Evolutionary conservation across 2,797 vertebrate genomes (phyloP).

Genomic region (Diplodus sargus): DNA sequence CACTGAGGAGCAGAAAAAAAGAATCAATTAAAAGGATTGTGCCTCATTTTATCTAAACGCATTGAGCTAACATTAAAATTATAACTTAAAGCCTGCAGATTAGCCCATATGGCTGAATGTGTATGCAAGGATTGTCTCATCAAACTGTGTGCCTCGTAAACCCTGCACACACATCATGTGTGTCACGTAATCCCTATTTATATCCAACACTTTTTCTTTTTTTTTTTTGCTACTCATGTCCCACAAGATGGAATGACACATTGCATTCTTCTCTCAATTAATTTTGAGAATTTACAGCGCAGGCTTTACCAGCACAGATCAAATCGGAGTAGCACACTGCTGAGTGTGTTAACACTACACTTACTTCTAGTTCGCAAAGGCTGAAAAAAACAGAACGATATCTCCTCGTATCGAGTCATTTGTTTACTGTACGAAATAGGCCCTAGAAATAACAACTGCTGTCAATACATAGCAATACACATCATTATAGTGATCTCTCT

Average conservation of each 20-base stretch:
- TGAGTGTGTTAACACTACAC: not conserved
- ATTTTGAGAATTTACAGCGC: not conserved
- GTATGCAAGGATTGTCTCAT: not conserved
- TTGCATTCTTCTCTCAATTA: not conserved
- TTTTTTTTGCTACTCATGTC: not conserved
- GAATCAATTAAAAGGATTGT: not conserved
- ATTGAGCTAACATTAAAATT: not conserved
- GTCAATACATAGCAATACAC: not conserved
- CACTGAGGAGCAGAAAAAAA: not conserved
- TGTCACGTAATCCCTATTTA: not conserved
- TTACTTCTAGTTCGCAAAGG: not conserved
- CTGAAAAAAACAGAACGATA: not conserved
- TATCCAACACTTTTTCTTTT: not conserved
- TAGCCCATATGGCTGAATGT: not conserved
- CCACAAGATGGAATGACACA: conserved; percentile 5
- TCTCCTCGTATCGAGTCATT: no score
- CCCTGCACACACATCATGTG: not conserved
- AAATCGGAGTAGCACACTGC: not conserved
- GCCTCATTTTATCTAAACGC: not conserved
- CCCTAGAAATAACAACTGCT: not conserved
- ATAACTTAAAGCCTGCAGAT: conserved; percentile 1
- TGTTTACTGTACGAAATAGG: not conserved
- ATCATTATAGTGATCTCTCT: not conserved
- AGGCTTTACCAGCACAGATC: not conserved
- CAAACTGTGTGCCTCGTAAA: not conserved